Evolutionary conservation across 2,888 invertebrate species (phyloP), one percentile per base, ranked within the genome.

Genomic region (Lamellibrachia columna): DNA sequence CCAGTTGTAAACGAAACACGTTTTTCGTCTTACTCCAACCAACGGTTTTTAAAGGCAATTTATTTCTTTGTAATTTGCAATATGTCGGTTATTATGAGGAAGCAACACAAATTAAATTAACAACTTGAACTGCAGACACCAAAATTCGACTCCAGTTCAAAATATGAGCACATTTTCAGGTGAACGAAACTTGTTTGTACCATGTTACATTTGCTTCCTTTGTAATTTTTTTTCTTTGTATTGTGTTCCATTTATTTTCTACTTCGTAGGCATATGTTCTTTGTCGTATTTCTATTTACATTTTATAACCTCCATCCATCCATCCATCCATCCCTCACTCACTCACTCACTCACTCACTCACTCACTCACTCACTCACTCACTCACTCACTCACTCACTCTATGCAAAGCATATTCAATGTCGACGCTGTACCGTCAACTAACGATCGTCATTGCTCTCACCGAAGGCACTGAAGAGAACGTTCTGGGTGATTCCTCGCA

Each of bases 401-500:
- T 15, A 58, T 7, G 15, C 58, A 8, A 15, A 58, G 58, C 40
- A 93, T 15, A 91, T 93, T 3, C 92, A 93, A 53, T 6, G 22
- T 22, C 91, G 28, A 28, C 91, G 1, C 52, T 28, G 28, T 53
- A 91, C 7, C 52, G 9, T 91, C 15, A 6, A 91, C 91, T 91
- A 53, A 52, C 22, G 1, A 91, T 7, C 91, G 0, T 7, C 22
- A 91, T 91, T 91, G 22, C 3, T 91, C 4, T 40, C 2, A 22
- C n/a, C 28, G 75, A 4, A 92, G 75, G 93, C 93, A 11, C 91
- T 93, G 90, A 93, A 92, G 92, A 93, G 91, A 55, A 92, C 92
- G 11, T 93, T 93, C 92, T 93, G 93, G 93, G 53, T 91, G 55
- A 53, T 94, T 8, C 93, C 93, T 4, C 91, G 60, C 8, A 55